Evolutionary conservation across 2,888 invertebrate genomes (phyloP), one percentile per base, ranked within the genome.

Genomic region (Ariolimax columbianus): DNA sequence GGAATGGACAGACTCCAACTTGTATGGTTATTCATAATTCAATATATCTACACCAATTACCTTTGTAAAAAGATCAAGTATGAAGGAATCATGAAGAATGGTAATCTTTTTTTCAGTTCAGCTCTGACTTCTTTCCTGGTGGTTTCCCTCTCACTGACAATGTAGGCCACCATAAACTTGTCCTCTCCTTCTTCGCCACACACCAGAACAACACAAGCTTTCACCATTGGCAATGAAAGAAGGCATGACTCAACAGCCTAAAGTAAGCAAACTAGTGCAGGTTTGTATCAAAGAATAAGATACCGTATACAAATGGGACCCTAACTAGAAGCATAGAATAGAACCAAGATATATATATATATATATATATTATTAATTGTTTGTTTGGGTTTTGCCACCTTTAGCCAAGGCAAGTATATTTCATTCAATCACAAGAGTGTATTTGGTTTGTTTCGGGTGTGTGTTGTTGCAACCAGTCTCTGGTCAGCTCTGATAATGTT

Each of bases 11-110:
- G n/a, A n/a, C n/a, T n/a, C n/a, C n/a, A n/a, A n/a, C n/a, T n/a
- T n/a, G n/a, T n/a, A n/a, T n/a, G n/a, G n/a, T n/a, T n/a, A n/a
- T n/a, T n/a, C n/a, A n/a, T n/a, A n/a, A n/a, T n/a, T 40, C 23
- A 63, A 66, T 26, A 33, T n/a, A 0, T 9, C 55, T 55, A 19
- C 9, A 9, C 14, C 7, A 88, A 88, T 88, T 82, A 94, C 94
- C 91, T 92, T 80, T 91, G 88, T 7, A 94, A 85, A 75, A 93
- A 92, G n/a, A 94, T 89, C 87, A 94, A 93, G 87, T 92, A 93
- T 9, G 93, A 93, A 7, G 94, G 94, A 43, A 94, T 94, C 94
- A 94, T 94, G 89, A 94, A 94, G 89, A 94, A 94, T 7, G 94
- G 94, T 40, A 94, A 91, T 19, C 91, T 90, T 47, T 92, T 91